Percentiles rank a stretch among this genome's conserved stretches.
These are phyloP conservation scores for Hydrolagus affinis DNA, from an alignment of 2,113 vertebrate genomes.

Conservation along the genomic window DNA sequence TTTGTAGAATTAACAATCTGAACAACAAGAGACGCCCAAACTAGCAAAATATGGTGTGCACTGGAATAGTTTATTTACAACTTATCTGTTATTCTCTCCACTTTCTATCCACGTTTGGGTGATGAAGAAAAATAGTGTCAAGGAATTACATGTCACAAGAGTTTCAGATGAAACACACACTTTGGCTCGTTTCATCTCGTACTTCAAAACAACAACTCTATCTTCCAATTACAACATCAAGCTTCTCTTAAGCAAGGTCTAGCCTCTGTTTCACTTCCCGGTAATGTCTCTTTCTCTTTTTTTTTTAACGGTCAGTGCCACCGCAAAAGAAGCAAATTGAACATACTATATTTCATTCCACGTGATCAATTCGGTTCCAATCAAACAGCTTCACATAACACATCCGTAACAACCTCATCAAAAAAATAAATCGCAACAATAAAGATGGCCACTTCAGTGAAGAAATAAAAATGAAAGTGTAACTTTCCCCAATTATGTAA, in stretches of 20 bases:
- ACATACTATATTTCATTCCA: neutral
- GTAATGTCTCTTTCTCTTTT: neutral
- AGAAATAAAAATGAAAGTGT: neutral
- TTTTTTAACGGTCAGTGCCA: neutral
- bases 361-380: neutral
- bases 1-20: neutral
- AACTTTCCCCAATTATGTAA: neutral
- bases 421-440: neutral
- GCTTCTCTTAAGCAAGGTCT: too few species aligned
- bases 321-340: neutral
- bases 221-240: too few species aligned
- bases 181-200: too few species aligned
- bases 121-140: neutral
- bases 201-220: too few species aligned
- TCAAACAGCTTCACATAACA: too few species aligned
- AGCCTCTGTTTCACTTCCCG: too few species aligned
- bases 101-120: neutral
- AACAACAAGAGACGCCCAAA: neutral
- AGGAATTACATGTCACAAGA: neutral
- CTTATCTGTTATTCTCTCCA: neutral
- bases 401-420: too few species aligned
- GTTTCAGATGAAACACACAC: too few species aligned
- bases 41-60: neutral
- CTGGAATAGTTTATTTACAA: neutral
- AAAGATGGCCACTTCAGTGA: neutral